Evolutionary conservation across 2,888 invertebrate species (phyloP).

Genomic region (Orchesella flavescens): DNA sequence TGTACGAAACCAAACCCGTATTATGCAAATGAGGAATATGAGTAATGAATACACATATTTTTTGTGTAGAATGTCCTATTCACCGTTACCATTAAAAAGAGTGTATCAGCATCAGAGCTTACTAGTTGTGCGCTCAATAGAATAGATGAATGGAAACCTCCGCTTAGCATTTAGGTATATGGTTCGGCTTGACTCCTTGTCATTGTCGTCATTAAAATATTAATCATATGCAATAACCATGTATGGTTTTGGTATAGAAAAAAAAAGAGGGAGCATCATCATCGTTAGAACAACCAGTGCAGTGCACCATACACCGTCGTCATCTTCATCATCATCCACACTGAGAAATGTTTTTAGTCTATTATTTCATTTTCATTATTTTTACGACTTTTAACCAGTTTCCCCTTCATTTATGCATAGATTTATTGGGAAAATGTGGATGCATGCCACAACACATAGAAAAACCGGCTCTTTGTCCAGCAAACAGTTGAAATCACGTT

Average conservation of each 20-base stretch:
- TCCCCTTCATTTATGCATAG: conserved; percentile 42
- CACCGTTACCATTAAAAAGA: conserved; percentile 39
- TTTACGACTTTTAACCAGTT: conserved; percentile 55
- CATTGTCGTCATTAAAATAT: conserved; percentile 48
- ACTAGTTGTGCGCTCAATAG: not conserved
- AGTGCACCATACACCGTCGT: not conserved
- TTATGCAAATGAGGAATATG: conserved; percentile 51
- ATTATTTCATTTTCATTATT: conserved; percentile 50
- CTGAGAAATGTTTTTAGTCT: conserved; percentile 6
- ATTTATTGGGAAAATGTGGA: conserved; percentile 6
- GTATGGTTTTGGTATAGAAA: not conserved
- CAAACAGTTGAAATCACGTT: conserved; percentile 35
- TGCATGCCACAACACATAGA: conserved; percentile 11
- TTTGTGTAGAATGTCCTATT: conserved; percentile 20
- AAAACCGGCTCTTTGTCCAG: conserved; percentile 44
- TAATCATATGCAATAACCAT: conserved; percentile 27
- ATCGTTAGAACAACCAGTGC: not conserved
- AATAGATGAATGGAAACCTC: conserved; percentile 20
- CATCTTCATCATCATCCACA: no score
- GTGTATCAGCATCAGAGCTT: not conserved
- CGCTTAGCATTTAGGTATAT: not conserved
- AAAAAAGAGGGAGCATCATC: conserved; percentile 27
- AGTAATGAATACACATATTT: conserved; percentile 31
- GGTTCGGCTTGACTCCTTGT: not conserved
- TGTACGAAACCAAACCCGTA: not conserved